Percentiles rank a stretch among this genome's conserved stretches.
phyloP scores from a whole-genome alignment of 2,113 vertebrate species.

The Mormyrus lacerda region DNA sequence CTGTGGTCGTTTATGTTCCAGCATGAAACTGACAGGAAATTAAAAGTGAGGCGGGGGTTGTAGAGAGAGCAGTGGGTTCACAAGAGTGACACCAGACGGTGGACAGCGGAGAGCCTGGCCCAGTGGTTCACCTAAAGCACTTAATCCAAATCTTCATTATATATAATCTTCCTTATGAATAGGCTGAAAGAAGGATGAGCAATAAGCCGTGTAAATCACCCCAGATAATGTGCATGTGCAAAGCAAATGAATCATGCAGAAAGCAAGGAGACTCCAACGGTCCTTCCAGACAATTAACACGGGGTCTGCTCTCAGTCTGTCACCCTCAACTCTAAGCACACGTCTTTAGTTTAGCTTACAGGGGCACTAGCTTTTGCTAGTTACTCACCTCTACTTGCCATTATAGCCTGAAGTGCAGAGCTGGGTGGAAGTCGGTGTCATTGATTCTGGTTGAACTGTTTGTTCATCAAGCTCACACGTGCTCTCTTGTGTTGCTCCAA shows the following conservation, averaged over 20 bases:
- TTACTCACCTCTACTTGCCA: background rate
- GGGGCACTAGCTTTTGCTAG: background rate
- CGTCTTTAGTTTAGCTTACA: background rate
- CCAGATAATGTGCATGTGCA: background rate
- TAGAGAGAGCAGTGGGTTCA: background rate
- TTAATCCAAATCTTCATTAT: slow-evolving; percentile 2
- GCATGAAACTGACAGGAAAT: background rate
- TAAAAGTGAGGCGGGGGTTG: background rate
- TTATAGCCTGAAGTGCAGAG: background rate
- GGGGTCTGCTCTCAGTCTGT: background rate
- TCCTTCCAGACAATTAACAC: background rate
- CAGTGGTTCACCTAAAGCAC: background rate
- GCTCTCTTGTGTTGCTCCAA: background rate
- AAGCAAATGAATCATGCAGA: slow-evolving; percentile 2
- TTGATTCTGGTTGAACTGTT: background rate
- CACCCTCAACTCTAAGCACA: background rate
- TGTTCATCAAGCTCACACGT: background rate
- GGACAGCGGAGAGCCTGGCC: background rate
- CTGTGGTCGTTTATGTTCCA: background rate
- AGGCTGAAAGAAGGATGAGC: background rate
- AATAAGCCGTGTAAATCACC: background rate
- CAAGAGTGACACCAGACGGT: background rate
- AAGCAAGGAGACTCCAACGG: background rate
- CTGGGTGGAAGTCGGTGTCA: background rate
- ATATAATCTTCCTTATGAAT: slow-evolving; percentile 2